phyloP scores from a whole-genome alignment of 2,113 vertebrate genomes.

The Isichthys henryi region DNA sequence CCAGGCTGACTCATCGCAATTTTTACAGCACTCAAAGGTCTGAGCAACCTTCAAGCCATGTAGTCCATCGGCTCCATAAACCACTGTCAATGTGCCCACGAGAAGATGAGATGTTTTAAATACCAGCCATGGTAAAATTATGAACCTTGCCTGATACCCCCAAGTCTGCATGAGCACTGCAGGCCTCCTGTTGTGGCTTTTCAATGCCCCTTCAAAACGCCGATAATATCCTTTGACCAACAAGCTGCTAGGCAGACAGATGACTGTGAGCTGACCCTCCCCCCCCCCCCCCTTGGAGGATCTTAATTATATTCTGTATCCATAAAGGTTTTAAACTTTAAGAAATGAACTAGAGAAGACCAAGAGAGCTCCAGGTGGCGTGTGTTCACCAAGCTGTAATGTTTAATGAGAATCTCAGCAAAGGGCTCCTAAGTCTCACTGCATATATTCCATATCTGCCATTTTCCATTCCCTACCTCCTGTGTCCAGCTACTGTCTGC shows the following conservation, averaged over 20 bases:
- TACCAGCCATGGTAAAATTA: conserved; percentile 11
- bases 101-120: conserved; percentile 7
- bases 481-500: not conserved
- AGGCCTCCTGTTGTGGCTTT: conserved; percentile 6
- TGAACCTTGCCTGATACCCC: conserved; percentile 8
- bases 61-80: conserved; percentile 20
- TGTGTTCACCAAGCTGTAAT: not conserved
- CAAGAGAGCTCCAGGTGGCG: conserved; percentile 20
- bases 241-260: not conserved
- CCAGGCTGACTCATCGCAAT: conserved; percentile 32
- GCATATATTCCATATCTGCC: not conserved
- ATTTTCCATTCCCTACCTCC: not conserved
- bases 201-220: conserved; percentile 1
- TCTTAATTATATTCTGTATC: not conserved
- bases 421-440: not conserved
- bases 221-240: conserved; percentile 15
- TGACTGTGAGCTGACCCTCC: not conserved
- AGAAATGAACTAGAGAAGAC: conserved; percentile 12
- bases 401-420: not conserved
- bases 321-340: not conserved
- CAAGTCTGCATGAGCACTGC: not conserved
- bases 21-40: conserved; percentile 36
- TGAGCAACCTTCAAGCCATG: conserved; percentile 25
- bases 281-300: not conserved
- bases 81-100: conserved; percentile 8